phyloP scores from a whole-genome alignment of 1,140 invertebrate genomes.

The Physella acuta region DNA sequence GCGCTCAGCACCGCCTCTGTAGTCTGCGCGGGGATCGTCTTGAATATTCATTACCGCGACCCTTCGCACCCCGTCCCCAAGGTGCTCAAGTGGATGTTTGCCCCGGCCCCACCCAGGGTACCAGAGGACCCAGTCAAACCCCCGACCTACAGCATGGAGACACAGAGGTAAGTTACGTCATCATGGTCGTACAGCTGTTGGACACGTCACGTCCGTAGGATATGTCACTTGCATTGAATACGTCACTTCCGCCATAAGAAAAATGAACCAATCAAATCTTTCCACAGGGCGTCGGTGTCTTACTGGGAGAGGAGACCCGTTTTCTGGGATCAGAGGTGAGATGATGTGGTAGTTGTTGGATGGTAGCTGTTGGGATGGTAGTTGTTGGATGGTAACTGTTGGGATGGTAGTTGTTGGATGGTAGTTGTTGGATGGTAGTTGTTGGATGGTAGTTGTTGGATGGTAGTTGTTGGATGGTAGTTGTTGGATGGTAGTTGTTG shows the following conservation, averaged over 20 bases:
- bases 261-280: neutral
- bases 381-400: too few species aligned
- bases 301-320: neutral
- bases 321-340: conserved; percentile 13
- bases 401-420: too few species aligned
- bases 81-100: conserved; percentile 28
- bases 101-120: too few species aligned
- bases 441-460: too few species aligned
- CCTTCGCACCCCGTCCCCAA: conserved; percentile 29
- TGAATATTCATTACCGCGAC: conserved; percentile 42
- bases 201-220: neutral
- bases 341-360: too few species aligned
- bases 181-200: neutral
- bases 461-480: too few species aligned
- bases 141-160: neutral
- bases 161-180: neutral
- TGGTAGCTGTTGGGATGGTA: too few species aligned
- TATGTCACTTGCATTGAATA: neutral
- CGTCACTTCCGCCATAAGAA: neutral
- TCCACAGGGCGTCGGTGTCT: neutral
- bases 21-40: conserved; percentile 39
- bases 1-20: conserved; percentile 43
- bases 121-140: neutral
- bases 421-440: too few species aligned
- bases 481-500: too few species aligned